Evolutionary conservation across 2,113 vertebrate genomes (phyloP), one percentile per base, ranked within the genome.

Genomic region (Atlantisia rogersi): DNA sequence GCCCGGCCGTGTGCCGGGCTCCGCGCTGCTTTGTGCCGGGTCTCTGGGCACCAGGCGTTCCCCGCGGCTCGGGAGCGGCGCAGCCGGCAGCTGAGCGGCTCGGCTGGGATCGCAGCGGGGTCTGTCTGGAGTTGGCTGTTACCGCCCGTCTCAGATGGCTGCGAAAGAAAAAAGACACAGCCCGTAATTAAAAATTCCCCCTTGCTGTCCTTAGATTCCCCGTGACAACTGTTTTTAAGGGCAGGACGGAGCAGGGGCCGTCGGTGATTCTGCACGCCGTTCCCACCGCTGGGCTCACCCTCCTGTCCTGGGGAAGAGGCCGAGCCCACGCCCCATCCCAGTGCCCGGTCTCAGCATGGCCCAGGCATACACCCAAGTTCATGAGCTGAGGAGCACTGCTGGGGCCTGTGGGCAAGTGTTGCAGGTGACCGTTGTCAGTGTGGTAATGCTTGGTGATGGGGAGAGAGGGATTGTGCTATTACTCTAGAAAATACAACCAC

Each of bases 221-320:
- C 46, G 12, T 55, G n/a, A 42, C 4, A 16, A 16, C 46, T 46
- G 32, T 13, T 15, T 39, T 26, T 44, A 48, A 42, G 22, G 0
- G 9, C 56, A 70, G 70, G 67, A 44, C 26, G 15, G 56, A 55
- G 28, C 48, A 19, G 31, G 21, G 16, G 11, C 29, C 9, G 21
- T 48, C 44, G 21, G 22, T 48, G 20, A 22, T 48, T 19, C 7
- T 35, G 50, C 4, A 10, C 1, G 0, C 18, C 6, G 29, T 35
- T 76, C 56, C 18, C n/a, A 29, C 62, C n/a, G 0, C 58, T 3
- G 53, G 16, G 64, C 32, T 87, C 39, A 5, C 19, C 58, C 15
- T 12, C 29, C 37, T 18, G 0, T 15, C 12, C 24, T 0, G 0
- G 15, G 32, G 48, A 48, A 44, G 50, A 74, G n/a, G 21, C 82